Evolutionary conservation across 2,113 vertebrate genomes (phyloP), one percentile per base, ranked within the genome.

Genomic region (Gallinago undulata): DNA sequence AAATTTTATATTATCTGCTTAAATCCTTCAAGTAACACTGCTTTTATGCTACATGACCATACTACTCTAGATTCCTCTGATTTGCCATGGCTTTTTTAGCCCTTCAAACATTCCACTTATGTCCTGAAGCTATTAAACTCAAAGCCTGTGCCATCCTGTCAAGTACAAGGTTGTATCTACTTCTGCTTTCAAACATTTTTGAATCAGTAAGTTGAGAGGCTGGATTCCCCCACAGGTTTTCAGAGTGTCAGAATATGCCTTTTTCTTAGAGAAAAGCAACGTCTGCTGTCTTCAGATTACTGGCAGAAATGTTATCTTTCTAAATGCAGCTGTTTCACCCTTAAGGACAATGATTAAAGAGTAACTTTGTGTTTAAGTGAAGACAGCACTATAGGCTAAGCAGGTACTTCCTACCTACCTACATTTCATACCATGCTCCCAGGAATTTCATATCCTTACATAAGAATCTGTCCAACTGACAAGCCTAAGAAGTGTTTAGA

Each of bases 61-160:
- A 48, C 19, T 60, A 62, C 19, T 31, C 25, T 57, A 64, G 39
- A 73, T 87, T 88, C 60, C 59, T 51, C 19, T 67, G 25, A 59
- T 50, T 62, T 77, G 23, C 55, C 84, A 62, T 35, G 62, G 33
- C 62, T 96, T 83, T 69, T 59, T 31, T 51, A 66, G 83, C 19
- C 16, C 63, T 50, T 89, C 70, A 96, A 76, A 64, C 84, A 95
- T 97, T 97, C 70, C 70, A 93, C 41, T 72, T 86, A 96, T 96
- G 77, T 92, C 56, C 79, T 87, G 73, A 76, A 96, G 82, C 94
- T 92, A 95, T 90, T 73, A 73, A 89, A 84, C 33, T 76, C 82
- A 64, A 43, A 66, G 39, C 28, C 39, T 43, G 63, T 66, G 39
- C 63, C 19, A 43, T 66, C 28, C 39, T 31, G 19, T 31, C 18